These are phyloP conservation scores for Schrankia costaestrigalis DNA, from an alignment of 2,888 invertebrate species.

Conservation along the genomic window DNA sequence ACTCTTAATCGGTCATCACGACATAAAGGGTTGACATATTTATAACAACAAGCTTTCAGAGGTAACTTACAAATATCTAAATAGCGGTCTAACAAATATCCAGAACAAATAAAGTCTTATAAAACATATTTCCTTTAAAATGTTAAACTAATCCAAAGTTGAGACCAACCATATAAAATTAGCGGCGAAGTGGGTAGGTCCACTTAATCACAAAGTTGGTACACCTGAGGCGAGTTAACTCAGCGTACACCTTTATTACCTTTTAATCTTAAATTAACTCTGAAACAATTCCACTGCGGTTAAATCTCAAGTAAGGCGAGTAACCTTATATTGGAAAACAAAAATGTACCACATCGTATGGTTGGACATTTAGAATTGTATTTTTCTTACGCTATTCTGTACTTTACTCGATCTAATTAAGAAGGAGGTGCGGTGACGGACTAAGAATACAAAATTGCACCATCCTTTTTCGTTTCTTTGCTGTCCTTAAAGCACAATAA, in stretches of 20 bases:
- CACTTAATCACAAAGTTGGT: constrained; percentile 40
- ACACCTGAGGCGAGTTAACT: constrained; percentile 37
- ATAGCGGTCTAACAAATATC: too few species aligned
- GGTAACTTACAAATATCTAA: too few species aligned
- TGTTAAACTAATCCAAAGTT: constrained; percentile 29
- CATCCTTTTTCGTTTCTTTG: too few species aligned
- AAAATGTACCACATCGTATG: constrained; percentile 18
- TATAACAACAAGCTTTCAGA: too few species aligned
- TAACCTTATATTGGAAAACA: constrained; percentile 24
- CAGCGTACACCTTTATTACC: constrained; percentile 41
- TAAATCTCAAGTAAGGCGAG: constrained; percentile 16
- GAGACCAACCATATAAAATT: constrained; percentile 28
- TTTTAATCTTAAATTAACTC: constrained; percentile 51
- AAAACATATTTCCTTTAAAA: constrained; percentile 26
- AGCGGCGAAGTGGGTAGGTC: constrained; percentile 23
- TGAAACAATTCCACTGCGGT: constrained; percentile 30
- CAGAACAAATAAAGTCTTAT: constrained; percentile 19
- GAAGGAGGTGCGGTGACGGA: too few species aligned
- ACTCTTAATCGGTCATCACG: too few species aligned
- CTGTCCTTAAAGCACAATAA: too few species aligned
- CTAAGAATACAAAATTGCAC: too few species aligned
- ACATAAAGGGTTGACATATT: too few species aligned
- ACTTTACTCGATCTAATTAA: too few species aligned
- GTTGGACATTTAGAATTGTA: too few species aligned
- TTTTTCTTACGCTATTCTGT: too few species aligned